A percentile compares a stretch with the other conserved stretches of the same genome.
These are phyloP conservation scores for Engraulis encrasicolus DNA, from an alignment of 2,113 vertebrate species.

Conservation along the genomic window DNA sequence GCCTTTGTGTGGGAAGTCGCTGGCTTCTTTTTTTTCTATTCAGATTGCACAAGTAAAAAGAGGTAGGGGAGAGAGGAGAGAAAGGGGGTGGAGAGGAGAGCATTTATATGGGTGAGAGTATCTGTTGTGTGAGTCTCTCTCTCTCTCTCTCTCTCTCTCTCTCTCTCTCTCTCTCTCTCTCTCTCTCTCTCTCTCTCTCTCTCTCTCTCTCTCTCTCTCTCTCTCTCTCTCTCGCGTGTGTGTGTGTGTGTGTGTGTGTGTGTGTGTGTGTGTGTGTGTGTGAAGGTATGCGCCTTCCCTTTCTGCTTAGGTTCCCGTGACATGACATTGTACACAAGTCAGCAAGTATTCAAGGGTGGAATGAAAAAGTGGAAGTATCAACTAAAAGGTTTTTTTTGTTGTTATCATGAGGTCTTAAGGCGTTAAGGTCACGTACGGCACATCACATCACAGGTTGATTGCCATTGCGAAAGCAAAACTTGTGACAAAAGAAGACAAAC, in stretches of 20 bases:
- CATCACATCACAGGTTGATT: neutral
- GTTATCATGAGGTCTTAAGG: constrained; percentile 2
- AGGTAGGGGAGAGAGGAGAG: neutral
- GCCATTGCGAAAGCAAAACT: neutral
- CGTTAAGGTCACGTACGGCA: neutral
- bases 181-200: no score
- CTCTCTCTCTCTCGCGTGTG: no score
- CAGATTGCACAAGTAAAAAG: neutral
- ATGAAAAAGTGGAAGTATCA: constrained; percentile 8
- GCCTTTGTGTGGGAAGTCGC: constrained; percentile 66
- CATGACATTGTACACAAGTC: constrained; percentile 25
- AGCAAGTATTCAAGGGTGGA: constrained; percentile 33
- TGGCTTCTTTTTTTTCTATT: constrained; percentile 47
- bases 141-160: no score
- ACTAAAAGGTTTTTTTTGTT: no score
- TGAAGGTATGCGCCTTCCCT: constrained; percentile 42
- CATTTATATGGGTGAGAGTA: constrained; percentile 11
- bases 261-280: neutral
- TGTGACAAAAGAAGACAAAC: neutral
- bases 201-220: no score
- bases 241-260: neutral
- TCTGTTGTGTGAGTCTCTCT: constrained; percentile 28
- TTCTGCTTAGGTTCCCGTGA: constrained; percentile 20
- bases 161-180: no score
- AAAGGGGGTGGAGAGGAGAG: neutral